phyloP scores from a whole-genome alignment of 2,113 vertebrate genomes.

The Labeo catla region DNA sequence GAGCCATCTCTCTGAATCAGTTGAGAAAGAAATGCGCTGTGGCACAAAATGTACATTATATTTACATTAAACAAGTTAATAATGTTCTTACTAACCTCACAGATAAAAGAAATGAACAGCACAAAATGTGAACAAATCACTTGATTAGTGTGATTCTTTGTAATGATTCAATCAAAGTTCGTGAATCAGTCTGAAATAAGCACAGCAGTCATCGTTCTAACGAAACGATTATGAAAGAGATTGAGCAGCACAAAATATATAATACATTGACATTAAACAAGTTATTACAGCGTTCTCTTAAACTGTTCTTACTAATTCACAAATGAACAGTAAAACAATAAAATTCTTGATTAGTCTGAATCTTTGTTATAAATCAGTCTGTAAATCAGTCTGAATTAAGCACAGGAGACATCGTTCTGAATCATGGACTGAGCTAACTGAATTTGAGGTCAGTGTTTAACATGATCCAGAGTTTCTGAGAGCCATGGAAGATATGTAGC shows the following conservation, averaged over 20 bases:
- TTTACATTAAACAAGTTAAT: too few species aligned
- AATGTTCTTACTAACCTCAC: too few species aligned
- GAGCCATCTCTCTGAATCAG: neutral
- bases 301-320: neutral
- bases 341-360: too few species aligned
- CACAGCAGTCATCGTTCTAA: neutral
- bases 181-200: neutral
- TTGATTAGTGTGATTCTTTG: neutral
- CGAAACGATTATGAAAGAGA: neutral
- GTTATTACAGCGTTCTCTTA: neutral
- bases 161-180: neutral
- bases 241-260: neutral
- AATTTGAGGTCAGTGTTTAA: constrained; percentile 1
- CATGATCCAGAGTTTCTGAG: neutral
- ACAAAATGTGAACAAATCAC: neutral
- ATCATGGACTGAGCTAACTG: neutral
- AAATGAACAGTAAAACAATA: neutral
- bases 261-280: neutral
- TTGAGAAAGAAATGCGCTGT: too few species aligned
- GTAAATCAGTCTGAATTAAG: neutral
- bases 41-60: too few species aligned
- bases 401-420: neutral
- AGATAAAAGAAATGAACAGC: too few species aligned
- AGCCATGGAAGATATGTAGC: neutral
- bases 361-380: too few species aligned